Percentiles rank a stretch among this genome's conserved stretches.
Evolutionary conservation across 2,797 vertebrate genomes (phyloP).

Genomic region (Mionectes olivaceus): DNA sequence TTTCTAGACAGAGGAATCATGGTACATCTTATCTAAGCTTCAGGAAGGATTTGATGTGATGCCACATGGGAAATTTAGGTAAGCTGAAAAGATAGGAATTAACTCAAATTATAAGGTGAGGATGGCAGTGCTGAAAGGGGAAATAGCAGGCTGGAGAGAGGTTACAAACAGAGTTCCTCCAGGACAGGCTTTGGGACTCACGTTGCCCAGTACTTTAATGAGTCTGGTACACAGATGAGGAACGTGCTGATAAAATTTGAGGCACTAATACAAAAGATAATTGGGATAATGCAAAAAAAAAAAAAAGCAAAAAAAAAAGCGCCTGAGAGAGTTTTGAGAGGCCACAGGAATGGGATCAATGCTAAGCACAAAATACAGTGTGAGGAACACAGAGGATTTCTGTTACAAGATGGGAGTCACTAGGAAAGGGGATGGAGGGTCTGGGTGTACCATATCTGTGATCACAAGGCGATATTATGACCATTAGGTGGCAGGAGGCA

Average conservation of each 20-base stretch:
- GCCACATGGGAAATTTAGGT: conserved; percentile 45
- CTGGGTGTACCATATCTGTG: neutral
- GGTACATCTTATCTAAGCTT: conserved; percentile 40
- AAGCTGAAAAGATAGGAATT: conserved; percentile 41
- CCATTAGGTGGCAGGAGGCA: neutral
- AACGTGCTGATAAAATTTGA: neutral
- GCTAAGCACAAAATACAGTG: neutral
- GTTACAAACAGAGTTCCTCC: neutral
- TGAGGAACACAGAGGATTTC: neutral
- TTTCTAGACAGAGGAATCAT: conserved; percentile 16
- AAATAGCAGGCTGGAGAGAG: neutral
- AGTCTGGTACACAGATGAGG: neutral
- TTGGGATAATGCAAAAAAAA: neutral
- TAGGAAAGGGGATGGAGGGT: neutral
- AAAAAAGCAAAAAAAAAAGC: neutral
- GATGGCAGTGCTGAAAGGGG: neutral
- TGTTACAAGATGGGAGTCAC: neutral
- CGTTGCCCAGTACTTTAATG: neutral
- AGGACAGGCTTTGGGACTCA: neutral
- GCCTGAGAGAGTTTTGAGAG: neutral
- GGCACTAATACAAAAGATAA: neutral
- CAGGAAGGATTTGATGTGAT: neutral
- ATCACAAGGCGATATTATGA: neutral
- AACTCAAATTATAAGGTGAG: neutral
- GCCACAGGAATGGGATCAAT: neutral